These are phyloP conservation scores for Anthopleura sola DNA, from an alignment of 64 coral and sea anemone genomes.

Conservation along the genomic window DNA sequence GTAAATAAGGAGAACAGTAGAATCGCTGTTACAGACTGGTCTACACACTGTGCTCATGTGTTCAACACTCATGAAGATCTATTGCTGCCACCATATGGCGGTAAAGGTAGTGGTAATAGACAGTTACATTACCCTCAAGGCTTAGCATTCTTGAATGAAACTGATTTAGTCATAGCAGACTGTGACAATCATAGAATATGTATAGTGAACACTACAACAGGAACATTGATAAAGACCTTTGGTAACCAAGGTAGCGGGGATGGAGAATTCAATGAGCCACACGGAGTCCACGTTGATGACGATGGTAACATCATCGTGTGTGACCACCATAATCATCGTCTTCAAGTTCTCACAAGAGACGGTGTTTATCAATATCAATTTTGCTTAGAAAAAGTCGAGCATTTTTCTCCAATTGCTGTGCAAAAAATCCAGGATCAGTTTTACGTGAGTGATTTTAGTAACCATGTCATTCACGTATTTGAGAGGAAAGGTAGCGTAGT, in stretches of 20 bases:
- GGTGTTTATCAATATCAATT: slow-evolving; percentile 9
- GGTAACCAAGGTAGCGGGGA: background rate
- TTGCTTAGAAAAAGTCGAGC: background rate
- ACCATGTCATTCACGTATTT: slow-evolving; percentile 40
- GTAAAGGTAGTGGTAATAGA: background rate
- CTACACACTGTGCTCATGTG: background rate
- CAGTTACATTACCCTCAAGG: background rate
- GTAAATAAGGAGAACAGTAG: background rate
- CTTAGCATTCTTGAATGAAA: slow-evolving; percentile 22
- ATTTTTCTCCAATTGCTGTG: background rate
- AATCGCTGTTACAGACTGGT: slow-evolving; percentile 6
- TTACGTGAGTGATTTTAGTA: slow-evolving; percentile 12
- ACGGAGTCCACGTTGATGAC: slow-evolving; percentile 8
- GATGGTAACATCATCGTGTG: slow-evolving; percentile 2
- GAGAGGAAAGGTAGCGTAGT: slow-evolving; percentile 9
- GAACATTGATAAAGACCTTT: slow-evolving; percentile 22
- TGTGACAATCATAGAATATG: slow-evolving; percentile 7
- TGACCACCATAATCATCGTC: background rate
- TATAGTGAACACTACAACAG: slow-evolving; percentile 1
- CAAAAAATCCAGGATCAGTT: slow-evolving; percentile 19
- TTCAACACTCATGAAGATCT: background rate
- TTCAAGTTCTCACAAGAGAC: slow-evolving; percentile 35
- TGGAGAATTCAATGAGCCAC: slow-evolving; percentile 6
- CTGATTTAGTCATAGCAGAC: slow-evolving; percentile 20
- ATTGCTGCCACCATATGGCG: background rate